Conservation (phyloP, 2,113 vertebrate genomes). For the Hepsetus odoe region DNA sequence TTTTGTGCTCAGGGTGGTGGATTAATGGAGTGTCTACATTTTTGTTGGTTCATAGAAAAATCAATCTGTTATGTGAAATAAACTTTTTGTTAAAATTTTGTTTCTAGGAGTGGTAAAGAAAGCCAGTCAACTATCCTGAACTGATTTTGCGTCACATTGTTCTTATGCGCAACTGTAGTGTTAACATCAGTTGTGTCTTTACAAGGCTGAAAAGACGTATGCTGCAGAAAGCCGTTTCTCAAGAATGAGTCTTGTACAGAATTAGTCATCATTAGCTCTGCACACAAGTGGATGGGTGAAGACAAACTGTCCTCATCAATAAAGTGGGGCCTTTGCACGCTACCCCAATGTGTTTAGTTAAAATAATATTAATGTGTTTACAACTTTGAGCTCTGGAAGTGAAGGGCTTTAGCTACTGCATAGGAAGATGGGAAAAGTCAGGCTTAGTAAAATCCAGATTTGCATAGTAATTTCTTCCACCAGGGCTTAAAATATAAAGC, state of each 20-base stretch:
- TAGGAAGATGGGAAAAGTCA: neutral
- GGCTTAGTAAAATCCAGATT: neutral
- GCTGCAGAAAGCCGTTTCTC: neutral
- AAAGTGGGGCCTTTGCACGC: slow-evolving; percentile 1
- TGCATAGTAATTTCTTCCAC: neutral
- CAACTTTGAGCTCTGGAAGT: neutral
- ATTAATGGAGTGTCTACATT: no score
- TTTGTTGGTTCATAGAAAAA: no score
- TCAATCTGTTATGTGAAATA: no score
- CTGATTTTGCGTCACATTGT: neutral
- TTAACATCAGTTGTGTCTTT: neutral
- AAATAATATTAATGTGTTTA: slow-evolving; percentile 39
- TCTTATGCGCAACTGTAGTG: neutral
- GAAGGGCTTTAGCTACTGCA: neutral
- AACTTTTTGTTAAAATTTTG: neutral
- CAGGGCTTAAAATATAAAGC: neutral
- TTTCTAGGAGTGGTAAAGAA: neutral
- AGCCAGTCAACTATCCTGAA: neutral
- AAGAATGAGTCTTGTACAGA: slow-evolving; percentile 10
- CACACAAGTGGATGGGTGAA: slow-evolving; percentile 4
- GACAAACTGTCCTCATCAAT: slow-evolving; percentile 35
- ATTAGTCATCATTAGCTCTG: slow-evolving; percentile 9
- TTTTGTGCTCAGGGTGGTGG: no score
- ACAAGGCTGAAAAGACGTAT: neutral
- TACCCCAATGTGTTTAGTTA: slow-evolving; percentile 21